Conservation (phyloP, 2,113 vertebrate species). For the Oreotrochilus melanogaster region DNA sequence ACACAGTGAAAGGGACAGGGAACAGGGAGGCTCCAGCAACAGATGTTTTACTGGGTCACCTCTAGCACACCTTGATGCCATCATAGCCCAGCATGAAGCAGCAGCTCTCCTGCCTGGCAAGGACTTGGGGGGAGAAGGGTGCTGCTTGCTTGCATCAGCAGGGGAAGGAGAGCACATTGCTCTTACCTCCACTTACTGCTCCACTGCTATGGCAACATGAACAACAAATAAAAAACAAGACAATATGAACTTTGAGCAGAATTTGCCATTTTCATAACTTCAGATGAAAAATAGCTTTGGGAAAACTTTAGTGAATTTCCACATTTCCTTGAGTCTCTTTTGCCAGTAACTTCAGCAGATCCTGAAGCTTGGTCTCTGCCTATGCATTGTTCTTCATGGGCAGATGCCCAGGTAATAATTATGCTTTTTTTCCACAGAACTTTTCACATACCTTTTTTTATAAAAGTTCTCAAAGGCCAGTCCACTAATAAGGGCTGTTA, state of each 20-base stretch:
- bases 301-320: neutral
- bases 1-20: neutral
- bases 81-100: neutral
- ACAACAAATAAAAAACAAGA: neutral
- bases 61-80: neutral
- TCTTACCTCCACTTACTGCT: neutral
- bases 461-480: neutral
- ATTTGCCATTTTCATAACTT: neutral
- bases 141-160: rapidly evolving
- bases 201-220: neutral
- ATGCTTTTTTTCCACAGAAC: neutral
- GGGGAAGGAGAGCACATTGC: neutral
- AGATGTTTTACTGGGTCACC: neutral
- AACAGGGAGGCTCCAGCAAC: neutral
- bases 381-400: neutral
- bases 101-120: neutral
- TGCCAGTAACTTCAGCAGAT: neutral
- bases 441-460: neutral
- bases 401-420: neutral
- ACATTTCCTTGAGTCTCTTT: neutral
- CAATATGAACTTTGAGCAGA: neutral
- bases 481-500: neutral
- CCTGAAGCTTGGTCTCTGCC: neutral
- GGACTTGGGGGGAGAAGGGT: rapidly evolving
- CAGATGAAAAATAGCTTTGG: neutral